Conservation (phyloP, 2,888 invertebrate species). For the Trachelus troglodyta region DNA sequence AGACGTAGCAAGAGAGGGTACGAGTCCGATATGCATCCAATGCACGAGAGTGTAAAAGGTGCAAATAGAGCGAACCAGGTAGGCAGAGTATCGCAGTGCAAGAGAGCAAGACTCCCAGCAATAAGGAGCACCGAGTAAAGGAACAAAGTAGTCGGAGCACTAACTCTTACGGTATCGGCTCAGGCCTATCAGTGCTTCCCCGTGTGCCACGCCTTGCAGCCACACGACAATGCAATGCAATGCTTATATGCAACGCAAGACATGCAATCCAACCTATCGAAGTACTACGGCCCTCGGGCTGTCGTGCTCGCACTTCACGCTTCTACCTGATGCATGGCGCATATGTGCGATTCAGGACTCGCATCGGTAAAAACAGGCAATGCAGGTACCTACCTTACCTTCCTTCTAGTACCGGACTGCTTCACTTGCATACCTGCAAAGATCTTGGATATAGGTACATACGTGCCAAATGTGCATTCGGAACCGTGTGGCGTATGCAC, state of each 20-base stretch:
- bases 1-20: slow-evolving; percentile 13
- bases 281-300: neutral
- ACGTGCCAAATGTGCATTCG: neutral
- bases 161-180: slow-evolving; percentile 40
- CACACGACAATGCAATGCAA: slow-evolving; percentile 43
- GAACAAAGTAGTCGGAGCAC: slow-evolving; percentile 15
- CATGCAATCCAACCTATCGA: slow-evolving; percentile 34
- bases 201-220: slow-evolving; percentile 48
- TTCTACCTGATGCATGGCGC: neutral
- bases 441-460: neutral
- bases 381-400: neutral
- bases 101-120: slow-evolving; percentile 11
- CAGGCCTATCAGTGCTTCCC: slow-evolving; percentile 45
- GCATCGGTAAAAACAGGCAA: neutral
- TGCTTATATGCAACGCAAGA: slow-evolving; percentile 34
- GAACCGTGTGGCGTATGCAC: neutral
- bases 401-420: neutral
- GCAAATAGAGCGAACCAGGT: neutral
- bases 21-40: neutral
- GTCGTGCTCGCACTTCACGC: slow-evolving; percentile 1
- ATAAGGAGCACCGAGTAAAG: slow-evolving; percentile 26
- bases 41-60: neutral
- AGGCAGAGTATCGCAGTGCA: neutral
- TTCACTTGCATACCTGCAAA: neutral
- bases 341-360: neutral